These are phyloP conservation scores for Peromyscus attwateri DNA, from an alignment of 2,797 vertebrate species.

Conservation along the genomic window DNA sequence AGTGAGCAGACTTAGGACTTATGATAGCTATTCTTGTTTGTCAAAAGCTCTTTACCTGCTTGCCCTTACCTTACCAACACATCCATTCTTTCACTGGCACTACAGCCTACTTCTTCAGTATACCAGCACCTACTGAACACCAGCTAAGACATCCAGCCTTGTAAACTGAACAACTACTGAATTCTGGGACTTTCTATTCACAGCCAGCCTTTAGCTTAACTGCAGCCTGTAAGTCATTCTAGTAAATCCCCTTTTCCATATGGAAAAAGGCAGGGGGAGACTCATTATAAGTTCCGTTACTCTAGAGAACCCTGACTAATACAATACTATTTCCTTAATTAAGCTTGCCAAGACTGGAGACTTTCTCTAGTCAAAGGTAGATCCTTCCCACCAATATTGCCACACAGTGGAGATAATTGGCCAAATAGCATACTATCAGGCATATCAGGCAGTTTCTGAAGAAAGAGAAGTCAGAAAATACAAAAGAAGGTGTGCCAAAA, in stretches of 20 bases:
- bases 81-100: not conserved
- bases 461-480: not conserved
- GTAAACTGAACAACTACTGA: not conserved
- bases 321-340: not conserved
- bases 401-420: not conserved
- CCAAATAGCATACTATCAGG: not conserved
- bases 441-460: not conserved
- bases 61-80: not conserved
- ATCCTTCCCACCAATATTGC: not conserved
- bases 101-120: not conserved
- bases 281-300: not conserved
- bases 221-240: not conserved
- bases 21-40: not conserved
- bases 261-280: too few species aligned
- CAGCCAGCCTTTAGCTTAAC: not conserved
- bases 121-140: not conserved
- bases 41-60: not conserved
- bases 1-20: not conserved
- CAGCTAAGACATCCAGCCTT: not conserved
- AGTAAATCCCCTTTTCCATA: not conserved
- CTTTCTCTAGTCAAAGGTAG: not conserved
- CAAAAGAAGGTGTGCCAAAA: not conserved
- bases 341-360: not conserved
- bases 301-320: not conserved
- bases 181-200: not conserved